Conservation (phyloP, 2,113 vertebrate species). For the Clarias magur region DNA sequence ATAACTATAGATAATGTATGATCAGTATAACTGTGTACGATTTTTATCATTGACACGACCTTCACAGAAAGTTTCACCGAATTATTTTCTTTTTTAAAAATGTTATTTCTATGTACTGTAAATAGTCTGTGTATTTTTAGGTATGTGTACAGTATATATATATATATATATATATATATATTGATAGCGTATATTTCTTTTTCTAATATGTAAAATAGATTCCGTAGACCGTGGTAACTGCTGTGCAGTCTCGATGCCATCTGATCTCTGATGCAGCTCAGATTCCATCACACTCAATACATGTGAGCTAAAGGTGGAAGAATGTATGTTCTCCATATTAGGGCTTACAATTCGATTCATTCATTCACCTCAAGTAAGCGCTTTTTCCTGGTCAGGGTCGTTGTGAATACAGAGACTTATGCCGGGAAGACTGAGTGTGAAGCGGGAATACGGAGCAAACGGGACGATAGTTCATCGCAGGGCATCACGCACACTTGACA, state of each 20-base stretch:
- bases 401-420: background rate
- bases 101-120: background rate
- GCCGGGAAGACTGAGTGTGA: background rate
- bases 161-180: too few species aligned
- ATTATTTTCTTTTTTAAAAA: background rate
- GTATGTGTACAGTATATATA: background rate
- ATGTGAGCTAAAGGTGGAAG: background rate
- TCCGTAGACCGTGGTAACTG: conserved; percentile 7
- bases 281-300: conserved; percentile 3
- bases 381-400: background rate
- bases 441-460: background rate
- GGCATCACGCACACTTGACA: background rate
- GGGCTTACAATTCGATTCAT: background rate
- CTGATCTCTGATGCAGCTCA: background rate
- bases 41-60: background rate
- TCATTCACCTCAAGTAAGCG: background rate
- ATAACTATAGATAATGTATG: background rate
- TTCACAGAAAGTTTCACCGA: background rate
- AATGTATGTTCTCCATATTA: conserved; percentile 20
- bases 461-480: background rate
- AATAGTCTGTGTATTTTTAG: background rate
- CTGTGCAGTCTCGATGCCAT: conserved; percentile 2
- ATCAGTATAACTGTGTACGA: background rate
- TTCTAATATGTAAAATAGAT: conserved; percentile 1
- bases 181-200: conserved; percentile 6